phyloP scores from a whole-genome alignment of 2,888 invertebrate genomes.

The Cephus pygmeus region DNA sequence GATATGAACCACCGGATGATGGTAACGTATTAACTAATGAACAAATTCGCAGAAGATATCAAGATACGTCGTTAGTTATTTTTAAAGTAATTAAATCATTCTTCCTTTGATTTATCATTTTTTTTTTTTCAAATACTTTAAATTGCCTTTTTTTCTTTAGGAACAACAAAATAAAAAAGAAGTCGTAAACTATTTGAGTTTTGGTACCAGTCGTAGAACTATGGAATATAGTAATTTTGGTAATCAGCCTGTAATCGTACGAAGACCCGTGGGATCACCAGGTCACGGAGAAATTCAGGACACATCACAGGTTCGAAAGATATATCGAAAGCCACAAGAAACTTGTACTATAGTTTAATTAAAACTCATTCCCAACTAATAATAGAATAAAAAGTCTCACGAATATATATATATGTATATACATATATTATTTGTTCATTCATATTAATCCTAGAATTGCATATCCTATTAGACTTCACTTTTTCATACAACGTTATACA shows the following conservation, averaged over 20 bases:
- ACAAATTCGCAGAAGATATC: constrained; percentile 57
- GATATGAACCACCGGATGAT: constrained; percentile 53
- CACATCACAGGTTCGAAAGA: constrained; percentile 36
- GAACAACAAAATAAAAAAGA: constrained; percentile 49
- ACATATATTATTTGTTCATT: neutral
- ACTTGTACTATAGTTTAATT: constrained; percentile 48
- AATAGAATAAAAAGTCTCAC: neutral
- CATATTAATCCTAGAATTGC: neutral
- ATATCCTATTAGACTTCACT: neutral
- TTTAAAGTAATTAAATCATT: constrained; percentile 51
- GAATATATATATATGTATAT: neutral
- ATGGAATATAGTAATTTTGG: constrained; percentile 61
- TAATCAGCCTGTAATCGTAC: constrained; percentile 57
- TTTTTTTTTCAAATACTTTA: neutral
- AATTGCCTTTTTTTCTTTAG: constrained; percentile 20
- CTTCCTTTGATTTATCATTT: neutral
- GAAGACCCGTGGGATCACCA: constrained; percentile 30
- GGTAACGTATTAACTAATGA: constrained; percentile 43
- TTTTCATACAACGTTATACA: constrained; percentile 9
- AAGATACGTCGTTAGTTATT: constrained; percentile 58
- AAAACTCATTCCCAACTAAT: neutral
- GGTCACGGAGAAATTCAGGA: neutral
- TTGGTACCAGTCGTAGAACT: constrained; percentile 58
- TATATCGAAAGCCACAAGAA: constrained; percentile 48
- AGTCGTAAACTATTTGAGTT: constrained; percentile 50